phyloP scores from a whole-genome alignment of 1,140 invertebrate species.

The Pseudomyrmex cubaensis region DNA sequence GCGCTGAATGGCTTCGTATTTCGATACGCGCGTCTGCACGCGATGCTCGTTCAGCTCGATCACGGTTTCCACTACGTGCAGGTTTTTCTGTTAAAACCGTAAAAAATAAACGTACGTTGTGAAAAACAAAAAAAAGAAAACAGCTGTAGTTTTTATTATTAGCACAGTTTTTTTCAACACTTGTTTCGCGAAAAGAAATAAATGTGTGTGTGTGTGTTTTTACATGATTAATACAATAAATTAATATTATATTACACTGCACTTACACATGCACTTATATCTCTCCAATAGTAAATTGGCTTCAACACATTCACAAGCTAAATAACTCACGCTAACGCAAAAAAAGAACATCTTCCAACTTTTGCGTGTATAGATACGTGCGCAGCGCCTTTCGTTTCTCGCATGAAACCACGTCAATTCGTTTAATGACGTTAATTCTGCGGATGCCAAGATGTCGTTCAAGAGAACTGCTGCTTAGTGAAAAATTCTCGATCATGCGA shows the following conservation, averaged over 20 bases:
- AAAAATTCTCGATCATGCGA: slow-evolving; percentile 14
- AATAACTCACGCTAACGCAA: too few relatives aligned
- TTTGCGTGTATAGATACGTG: too few relatives aligned
- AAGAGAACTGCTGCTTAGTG: slow-evolving; percentile 13
- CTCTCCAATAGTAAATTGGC: too few relatives aligned
- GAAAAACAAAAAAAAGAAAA: not conserved
- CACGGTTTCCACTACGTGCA: not conserved
- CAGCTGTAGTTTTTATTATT: too few relatives aligned
- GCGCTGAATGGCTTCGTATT: not conserved
- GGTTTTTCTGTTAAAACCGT: not conserved
- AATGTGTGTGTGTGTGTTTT: too few relatives aligned
- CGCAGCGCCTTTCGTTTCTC: slow-evolving; percentile 42
- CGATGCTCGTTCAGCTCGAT: slow-evolving; percentile 6
- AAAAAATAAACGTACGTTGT: not conserved
- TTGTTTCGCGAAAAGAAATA: too few relatives aligned
- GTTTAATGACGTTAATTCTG: slow-evolving; percentile 54
- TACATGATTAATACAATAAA: too few relatives aligned
- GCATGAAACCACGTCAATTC: slow-evolving; percentile 52
- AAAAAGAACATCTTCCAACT: too few relatives aligned
- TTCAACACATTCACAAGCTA: too few relatives aligned
- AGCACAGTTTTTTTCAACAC: too few relatives aligned
- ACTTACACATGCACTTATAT: too few relatives aligned
- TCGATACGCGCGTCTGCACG: slow-evolving; percentile 32
- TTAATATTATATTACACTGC: too few relatives aligned
- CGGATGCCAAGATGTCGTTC: slow-evolving; percentile 53